Evolutionary conservation across 2,888 invertebrate species (phyloP), one percentile per base, ranked within the genome.

Genomic region (Pterostichus niger): DNA sequence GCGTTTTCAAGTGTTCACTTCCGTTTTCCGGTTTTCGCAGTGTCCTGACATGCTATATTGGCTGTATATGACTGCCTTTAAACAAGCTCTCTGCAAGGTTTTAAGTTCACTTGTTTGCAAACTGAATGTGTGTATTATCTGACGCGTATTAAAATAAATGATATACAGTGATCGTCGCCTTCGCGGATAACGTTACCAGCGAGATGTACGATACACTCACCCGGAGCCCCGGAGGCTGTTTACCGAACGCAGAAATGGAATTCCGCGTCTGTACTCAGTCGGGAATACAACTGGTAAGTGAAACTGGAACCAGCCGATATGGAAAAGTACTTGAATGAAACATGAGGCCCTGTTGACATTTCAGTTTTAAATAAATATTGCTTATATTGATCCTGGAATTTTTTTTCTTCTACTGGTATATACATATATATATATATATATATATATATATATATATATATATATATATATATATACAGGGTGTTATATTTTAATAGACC

Each of bases 281-380:
- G 49, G 49, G 49, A 49, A 49, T 49, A 49, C 49, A 49, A 3
- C n/a, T 49, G 4, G 49, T 49, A 49, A 49, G 49, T 49, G 49
- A 49, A 49, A 49, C 49, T 49, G 49, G 10, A 49, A 49, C 49
- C 49, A 10, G 11, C 49, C 49, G 49, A 49, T 49, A 49, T 49
- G 13, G 49, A 49, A 49, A 49, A 49, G 49, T 49, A 49, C 49
- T 49, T 49, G n/a, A 49, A 49, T 49, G 49, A 49, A 49, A 49
- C 49, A 49, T 49, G 49, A 49, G 49, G 49, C n/a, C 1, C 49
- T 49, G 49, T 49, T 49, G 49, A 49, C 13, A 49, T 49, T 49
- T 49, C 49, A 49, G 13, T 49, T 49, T 49, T 49, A 10, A 49
- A 49, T 49, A 49, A 49, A 49, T 49, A 49, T 49, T 49, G 13